Conservation (phyloP, 2,797 vertebrate species). For the Parauchenoglanis ngamensis region DNA sequence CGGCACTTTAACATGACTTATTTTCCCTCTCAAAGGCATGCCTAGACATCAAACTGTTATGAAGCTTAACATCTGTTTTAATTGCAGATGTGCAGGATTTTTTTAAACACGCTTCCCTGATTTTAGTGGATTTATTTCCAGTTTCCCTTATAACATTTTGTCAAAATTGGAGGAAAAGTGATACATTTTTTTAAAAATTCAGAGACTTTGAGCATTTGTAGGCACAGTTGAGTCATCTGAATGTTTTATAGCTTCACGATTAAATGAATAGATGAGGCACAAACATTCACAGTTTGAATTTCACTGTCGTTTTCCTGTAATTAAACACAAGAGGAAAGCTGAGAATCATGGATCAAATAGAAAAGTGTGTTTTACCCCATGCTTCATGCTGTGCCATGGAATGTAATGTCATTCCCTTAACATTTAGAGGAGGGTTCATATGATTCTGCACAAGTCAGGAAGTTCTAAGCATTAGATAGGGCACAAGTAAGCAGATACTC, state of each 20-base stretch:
- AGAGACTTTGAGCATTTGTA: neutral
- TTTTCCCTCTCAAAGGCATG: slow-evolving; percentile 41
- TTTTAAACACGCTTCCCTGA: slow-evolving; percentile 50
- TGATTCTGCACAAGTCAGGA: slow-evolving; percentile 75
- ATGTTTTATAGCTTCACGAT: slow-evolving; percentile 12
- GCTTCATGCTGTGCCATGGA: slow-evolving; percentile 63
- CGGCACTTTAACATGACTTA: slow-evolving; percentile 6
- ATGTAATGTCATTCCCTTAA: slow-evolving; percentile 74
- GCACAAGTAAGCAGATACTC: slow-evolving; percentile 79
- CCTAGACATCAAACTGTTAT: slow-evolving; percentile 39
- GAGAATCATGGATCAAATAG: slow-evolving; percentile 63
- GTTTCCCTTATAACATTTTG: slow-evolving; percentile 38
- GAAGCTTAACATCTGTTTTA: slow-evolving; percentile 51
- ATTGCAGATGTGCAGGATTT: slow-evolving; percentile 50
- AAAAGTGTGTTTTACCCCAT: slow-evolving; percentile 73
- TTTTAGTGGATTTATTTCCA: slow-evolving; percentile 56
- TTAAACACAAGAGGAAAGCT: slow-evolving; percentile 47
- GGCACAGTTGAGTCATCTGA: neutral
- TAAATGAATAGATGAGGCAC: slow-evolving; percentile 27
- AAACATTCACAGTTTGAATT: slow-evolving; percentile 41
- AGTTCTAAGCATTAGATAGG: slow-evolving; percentile 71
- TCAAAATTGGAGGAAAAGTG: neutral
- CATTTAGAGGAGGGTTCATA: slow-evolving; percentile 75
- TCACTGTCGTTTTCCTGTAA: slow-evolving; percentile 38
- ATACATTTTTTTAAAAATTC: neutral